Evolutionary conservation across 37 sponge, comb jelly and placozoan species (phyloP).

Genomic region (Axinella damicornis): DNA sequence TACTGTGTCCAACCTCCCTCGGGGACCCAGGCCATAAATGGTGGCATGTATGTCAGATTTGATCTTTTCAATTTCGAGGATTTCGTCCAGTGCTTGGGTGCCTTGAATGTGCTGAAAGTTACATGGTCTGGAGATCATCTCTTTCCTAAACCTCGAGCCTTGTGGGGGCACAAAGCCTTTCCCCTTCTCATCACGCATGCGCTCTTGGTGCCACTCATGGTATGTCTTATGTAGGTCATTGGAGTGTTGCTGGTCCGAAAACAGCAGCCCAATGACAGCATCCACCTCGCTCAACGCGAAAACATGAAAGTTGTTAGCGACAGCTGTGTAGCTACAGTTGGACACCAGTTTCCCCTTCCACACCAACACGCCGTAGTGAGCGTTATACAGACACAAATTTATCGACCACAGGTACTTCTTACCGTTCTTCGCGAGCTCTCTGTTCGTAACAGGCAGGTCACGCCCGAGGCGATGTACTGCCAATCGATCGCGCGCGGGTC

Average conservation of each 20-base stretch:
- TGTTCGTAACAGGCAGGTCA: conserved; percentile 72
- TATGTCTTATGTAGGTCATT: conserved; percentile 48
- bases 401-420: conserved; percentile 62
- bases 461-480: conserved; percentile 76
- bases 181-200: conserved; percentile 48
- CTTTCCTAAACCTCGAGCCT: conserved; percentile 47
- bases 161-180: conserved; percentile 10
- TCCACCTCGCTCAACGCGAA: conserved; percentile 60
- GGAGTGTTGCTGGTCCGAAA: conserved; percentile 37
- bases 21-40: conserved; percentile 40
- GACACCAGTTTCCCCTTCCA: conserved; percentile 65
- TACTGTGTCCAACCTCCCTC: not conserved
- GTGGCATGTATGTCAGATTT: conserved; percentile 57
- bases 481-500: conserved; percentile 56
- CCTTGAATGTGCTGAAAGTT: conserved; percentile 88
- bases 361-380: conserved; percentile 67
- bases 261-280: conserved; percentile 66
- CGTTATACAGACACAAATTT: conserved; percentile 63
- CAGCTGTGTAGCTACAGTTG: conserved; percentile 66
- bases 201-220: conserved; percentile 65
- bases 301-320: conserved; percentile 79
- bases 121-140: conserved; percentile 84
- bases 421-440: conserved; percentile 51
- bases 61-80: conserved; percentile 76
- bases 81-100: conserved; percentile 77